phyloP scores from a whole-genome alignment of 2,113 vertebrate species.

The Chiloscyllium plagiosum region DNA sequence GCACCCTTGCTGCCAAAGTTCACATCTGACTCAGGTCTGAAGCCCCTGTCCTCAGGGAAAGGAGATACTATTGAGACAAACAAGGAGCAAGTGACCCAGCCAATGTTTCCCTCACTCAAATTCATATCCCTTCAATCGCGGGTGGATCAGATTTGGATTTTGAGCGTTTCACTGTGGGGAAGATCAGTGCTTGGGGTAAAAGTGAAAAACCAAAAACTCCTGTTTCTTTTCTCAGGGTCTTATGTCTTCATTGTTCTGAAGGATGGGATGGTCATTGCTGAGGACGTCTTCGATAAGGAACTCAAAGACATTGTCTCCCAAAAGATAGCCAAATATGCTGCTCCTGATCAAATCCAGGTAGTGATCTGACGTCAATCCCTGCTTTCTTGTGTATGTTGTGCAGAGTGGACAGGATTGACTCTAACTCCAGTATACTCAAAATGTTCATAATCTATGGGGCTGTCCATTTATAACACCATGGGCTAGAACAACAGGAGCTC shows the following conservation, averaged over 20 bases:
- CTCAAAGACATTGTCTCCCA: constrained; percentile 54
- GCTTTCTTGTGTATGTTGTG: neutral
- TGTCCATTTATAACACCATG: neutral
- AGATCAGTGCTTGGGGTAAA: neutral
- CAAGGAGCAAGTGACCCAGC: neutral
- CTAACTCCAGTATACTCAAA: neutral
- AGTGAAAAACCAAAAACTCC: neutral
- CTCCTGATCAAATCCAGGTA: constrained; percentile 66
- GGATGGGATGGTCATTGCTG: constrained; percentile 43
- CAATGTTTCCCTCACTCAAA: neutral
- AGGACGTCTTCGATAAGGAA: constrained; percentile 47
- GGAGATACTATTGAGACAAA: neutral
- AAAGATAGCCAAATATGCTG: constrained; percentile 64
- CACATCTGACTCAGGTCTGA: neutral
- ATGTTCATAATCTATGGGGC: neutral
- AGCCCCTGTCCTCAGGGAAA: neutral
- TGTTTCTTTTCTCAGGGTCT: constrained; percentile 48
- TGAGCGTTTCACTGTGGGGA: neutral
- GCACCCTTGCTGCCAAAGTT: neutral
- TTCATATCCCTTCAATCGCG: neutral
- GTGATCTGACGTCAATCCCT: neutral
- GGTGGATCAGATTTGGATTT: neutral
- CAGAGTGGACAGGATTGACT: neutral
- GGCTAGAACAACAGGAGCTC: neutral
- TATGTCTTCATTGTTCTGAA: constrained; percentile 66